phyloP scores from a whole-genome alignment of 1,140 invertebrate species.

The Anadara kagoshimensis region DNA sequence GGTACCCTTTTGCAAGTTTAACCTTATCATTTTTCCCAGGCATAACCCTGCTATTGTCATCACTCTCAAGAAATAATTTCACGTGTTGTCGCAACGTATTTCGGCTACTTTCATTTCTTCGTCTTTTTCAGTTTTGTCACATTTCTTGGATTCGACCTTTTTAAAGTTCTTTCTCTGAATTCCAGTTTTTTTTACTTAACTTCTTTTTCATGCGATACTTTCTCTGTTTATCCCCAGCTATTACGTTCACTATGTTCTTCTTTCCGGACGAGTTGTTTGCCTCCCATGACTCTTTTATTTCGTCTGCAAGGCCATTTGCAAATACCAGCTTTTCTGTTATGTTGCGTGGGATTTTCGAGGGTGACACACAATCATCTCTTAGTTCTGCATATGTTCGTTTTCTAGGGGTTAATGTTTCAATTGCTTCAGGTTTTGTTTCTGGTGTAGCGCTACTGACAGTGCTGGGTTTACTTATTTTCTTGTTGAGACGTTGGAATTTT shows the following conservation, averaged over 20 bases:
- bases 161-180: not conserved
- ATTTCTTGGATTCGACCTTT: not conserved
- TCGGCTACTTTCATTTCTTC: not conserved
- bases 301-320: not conserved
- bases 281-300: not conserved
- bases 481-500: not conserved
- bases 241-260: not conserved
- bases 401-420: not conserved
- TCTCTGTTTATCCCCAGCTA: not conserved
- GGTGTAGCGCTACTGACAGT: too few relatives aligned
- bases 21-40: conserved; percentile 2
- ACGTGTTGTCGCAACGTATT: not conserved
- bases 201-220: not conserved
- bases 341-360: not conserved
- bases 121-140: not conserved
- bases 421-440: not conserved
- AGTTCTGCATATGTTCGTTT: not conserved
- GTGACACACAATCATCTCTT: not conserved
- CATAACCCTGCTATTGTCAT: not conserved
- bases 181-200: not conserved
- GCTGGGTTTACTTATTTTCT: not conserved
- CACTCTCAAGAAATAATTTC: conserved; percentile 2
- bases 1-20: not conserved
- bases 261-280: not conserved
- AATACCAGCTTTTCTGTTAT: not conserved